phyloP scores from a whole-genome alignment of 2,888 invertebrate species.

The Andrena trimmerana region DNA sequence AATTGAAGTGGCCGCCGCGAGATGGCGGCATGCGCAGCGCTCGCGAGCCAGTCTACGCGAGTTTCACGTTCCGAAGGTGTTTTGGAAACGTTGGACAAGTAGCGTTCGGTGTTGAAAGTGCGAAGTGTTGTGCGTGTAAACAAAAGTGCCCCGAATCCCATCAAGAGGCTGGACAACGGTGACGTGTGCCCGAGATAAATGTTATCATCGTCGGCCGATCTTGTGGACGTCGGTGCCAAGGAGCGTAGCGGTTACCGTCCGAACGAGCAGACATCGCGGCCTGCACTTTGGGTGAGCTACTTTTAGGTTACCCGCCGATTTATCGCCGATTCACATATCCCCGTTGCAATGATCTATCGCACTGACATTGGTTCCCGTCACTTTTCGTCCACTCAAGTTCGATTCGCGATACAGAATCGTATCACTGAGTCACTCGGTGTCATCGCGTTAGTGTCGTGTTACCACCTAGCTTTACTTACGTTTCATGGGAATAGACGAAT shows the following conservation, averaged over 20 bases:
- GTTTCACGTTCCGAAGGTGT: not conserved
- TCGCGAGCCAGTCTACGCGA: slow-evolving; percentile 5
- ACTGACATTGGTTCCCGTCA: not conserved
- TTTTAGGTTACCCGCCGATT: slow-evolving; percentile 42
- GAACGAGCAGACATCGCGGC: slow-evolving; percentile 18
- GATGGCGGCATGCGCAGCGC: slow-evolving; percentile 21
- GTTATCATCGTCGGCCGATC: slow-evolving; percentile 11
- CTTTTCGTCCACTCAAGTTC: not conserved
- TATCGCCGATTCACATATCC: too few species aligned
- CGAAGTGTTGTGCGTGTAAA: slow-evolving; percentile 43
- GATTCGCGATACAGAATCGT: not conserved
- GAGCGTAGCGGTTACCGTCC: slow-evolving; percentile 24
- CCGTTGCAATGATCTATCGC: not conserved
- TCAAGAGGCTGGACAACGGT: slow-evolving; percentile 28
- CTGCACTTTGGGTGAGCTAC: slow-evolving; percentile 51
- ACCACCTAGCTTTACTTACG: slow-evolving; percentile 35
- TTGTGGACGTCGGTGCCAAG: slow-evolving; percentile 21
- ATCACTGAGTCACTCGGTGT: not conserved
- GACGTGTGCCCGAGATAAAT: slow-evolving; percentile 45
- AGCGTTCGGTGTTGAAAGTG: slow-evolving; percentile 34
- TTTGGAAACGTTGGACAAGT: slow-evolving; percentile 16
- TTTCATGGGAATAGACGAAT: not conserved
- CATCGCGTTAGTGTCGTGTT: slow-evolving; percentile 6
- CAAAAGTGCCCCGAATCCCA: slow-evolving; percentile 25
- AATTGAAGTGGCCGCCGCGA: not conserved